Base-by-base conservation (phyloP, 2,888 invertebrate genomes). In the Hecatera dysodea region DNA sequence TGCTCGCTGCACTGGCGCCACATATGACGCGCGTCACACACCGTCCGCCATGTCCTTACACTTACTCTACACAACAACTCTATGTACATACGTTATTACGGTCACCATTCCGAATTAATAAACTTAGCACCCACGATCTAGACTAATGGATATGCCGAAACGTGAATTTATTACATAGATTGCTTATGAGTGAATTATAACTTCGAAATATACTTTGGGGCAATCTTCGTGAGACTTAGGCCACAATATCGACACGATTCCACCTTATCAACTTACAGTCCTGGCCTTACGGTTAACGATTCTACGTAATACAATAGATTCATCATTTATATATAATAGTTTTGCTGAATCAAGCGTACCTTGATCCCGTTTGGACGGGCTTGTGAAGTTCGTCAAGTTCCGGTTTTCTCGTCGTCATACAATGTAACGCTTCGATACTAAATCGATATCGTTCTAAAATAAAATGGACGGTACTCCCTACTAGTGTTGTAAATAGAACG, bases 81-180 rank as follows among this genome's bases (percentile, higher is more conserved):
- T 83, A 87, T 83, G 88, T 93, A 93, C 92, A 93, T 82, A 85
- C 87, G 81, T 90, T 87, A 80, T 75, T 81, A 80, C 86, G 75
- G 75, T 84, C 78, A 88, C 88, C 86, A 83, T 87, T 86, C 84
- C 84, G 85, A n/a, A 88, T 84, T 81, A 86, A 86, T 88, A 85
- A 86, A 72, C 87, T 90, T 93, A 94, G 94, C 94, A 94, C 94
- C 94, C 93, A 89, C 90, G 84, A 89, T 87, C 87, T 90, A 90
- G 89, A 90, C 88, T 91, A 91, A 90, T 88, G 87, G 90, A 93
- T 93, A 93, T 92, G 92, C 90, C 86, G 86, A 90, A 88, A 89
- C 72, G 81, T 88, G 82, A 87, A 87, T 84, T 82, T 82, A 80
- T 72, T 78, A 81, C 69, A 84, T 64, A 74, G 76, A 88, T 87